A percentile compares a stretch with the other conserved stretches of the same genome.
Conservation (phyloP, 2,113 vertebrate species). For the Mesitornis unicolor region DNA sequence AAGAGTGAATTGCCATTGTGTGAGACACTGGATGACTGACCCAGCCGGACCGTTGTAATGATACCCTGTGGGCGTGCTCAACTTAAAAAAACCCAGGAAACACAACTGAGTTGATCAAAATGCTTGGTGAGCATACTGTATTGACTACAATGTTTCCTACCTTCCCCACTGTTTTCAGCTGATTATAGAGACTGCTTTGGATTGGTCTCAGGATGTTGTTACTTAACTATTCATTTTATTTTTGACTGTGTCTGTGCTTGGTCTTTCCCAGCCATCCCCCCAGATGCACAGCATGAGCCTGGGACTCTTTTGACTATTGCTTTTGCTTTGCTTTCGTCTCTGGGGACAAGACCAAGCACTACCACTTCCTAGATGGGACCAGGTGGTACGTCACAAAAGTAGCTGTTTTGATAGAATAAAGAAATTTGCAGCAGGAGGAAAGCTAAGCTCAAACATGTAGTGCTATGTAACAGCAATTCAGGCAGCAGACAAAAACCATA, state of each 20-base stretch:
- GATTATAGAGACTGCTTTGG: neutral
- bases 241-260: neutral
- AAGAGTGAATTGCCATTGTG: neutral
- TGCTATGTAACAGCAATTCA: neutral
- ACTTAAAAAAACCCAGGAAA: neutral
- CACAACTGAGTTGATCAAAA: neutral
- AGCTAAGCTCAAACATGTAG: neutral
- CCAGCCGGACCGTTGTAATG: neutral
- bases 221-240: neutral
- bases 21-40: neutral
- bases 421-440: neutral
- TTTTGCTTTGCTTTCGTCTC: neutral
- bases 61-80: neutral
- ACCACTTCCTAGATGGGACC: neutral
- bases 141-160: neutral
- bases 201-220: rapidly evolving
- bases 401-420: neutral
- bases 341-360: neutral
- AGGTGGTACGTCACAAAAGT: neutral
- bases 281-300: rapidly evolving
- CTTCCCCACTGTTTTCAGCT: neutral
- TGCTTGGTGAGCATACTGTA: neutral
- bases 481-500: neutral
- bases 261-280: neutral
- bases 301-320: neutral